Conservation (phyloP, 2,888 invertebrate genomes). For the Synanthedon andrenaeformis region DNA sequence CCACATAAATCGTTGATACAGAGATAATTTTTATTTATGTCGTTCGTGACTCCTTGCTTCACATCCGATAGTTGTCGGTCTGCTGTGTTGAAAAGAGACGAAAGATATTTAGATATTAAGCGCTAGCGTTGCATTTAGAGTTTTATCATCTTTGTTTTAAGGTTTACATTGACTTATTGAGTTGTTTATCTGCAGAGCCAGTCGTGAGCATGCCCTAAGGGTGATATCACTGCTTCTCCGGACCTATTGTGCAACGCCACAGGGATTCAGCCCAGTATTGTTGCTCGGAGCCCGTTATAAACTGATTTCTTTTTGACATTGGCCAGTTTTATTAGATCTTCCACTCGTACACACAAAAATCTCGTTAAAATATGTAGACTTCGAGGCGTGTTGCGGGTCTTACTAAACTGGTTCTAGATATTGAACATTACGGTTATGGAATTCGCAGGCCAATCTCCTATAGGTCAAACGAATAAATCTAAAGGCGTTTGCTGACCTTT, state of each 20-base stretch:
- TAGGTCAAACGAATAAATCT: slow-evolving; percentile 38
- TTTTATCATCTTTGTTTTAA: slow-evolving; percentile 1
- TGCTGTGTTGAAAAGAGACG: slow-evolving; percentile 49
- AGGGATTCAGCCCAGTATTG: slow-evolving; percentile 31
- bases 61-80: slow-evolving; percentile 44
- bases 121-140: background rate
- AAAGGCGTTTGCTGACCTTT: slow-evolving; percentile 25
- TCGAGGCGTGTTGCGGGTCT: slow-evolving; percentile 9
- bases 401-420: slow-evolving; percentile 11
- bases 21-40: slow-evolving; percentile 48
- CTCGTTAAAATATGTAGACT: background rate
- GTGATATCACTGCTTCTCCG: slow-evolving; percentile 10
- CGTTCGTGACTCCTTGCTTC: slow-evolving; percentile 47
- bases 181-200: slow-evolving; percentile 10
- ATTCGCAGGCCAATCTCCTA: slow-evolving; percentile 35
- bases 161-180: slow-evolving; percentile 13
- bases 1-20: slow-evolving; percentile 13
- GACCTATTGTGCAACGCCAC: slow-evolving; percentile 30
- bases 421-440: slow-evolving; percentile 18
- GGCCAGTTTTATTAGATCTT: slow-evolving; percentile 12
- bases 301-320: slow-evolving; percentile 15
- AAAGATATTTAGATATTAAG: slow-evolving; percentile 13
- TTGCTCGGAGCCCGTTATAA: slow-evolving; percentile 19
- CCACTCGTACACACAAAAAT: slow-evolving; percentile 6
- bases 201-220: slow-evolving; percentile 28